These are phyloP conservation scores for Chamaea fasciata DNA, from an alignment of 2,113 vertebrate genomes.

Conservation along the genomic window DNA sequence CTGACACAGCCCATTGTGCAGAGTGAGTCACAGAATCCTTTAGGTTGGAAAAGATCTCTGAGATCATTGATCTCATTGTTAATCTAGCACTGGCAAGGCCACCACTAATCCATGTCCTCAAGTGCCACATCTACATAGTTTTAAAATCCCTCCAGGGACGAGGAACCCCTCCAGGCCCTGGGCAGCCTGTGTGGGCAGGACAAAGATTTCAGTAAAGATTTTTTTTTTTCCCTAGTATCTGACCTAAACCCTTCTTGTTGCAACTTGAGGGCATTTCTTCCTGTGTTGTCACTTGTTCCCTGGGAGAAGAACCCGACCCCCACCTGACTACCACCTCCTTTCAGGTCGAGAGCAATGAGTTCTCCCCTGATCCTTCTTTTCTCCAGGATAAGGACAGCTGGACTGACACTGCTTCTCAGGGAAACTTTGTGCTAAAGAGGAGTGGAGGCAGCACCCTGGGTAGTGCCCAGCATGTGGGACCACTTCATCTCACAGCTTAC, in stretches of 20 bases:
- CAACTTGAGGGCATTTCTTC: background rate
- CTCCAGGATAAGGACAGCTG: background rate
- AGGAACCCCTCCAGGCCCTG: background rate
- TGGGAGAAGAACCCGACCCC: rapidly evolving
- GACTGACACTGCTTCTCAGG: background rate
- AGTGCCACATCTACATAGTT: background rate
- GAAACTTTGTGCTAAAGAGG: background rate
- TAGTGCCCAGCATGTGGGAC: background rate
- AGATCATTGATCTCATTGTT: background rate
- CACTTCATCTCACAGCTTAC: background rate
- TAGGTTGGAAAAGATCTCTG: background rate
- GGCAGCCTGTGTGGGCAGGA: no score
- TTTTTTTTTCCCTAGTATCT: background rate
- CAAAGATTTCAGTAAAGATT: background rate
- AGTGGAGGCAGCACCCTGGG: background rate
- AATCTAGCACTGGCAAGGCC: background rate
- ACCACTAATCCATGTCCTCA: background rate
- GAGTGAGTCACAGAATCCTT: background rate
- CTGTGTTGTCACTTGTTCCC: background rate
- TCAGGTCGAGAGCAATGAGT: background rate
- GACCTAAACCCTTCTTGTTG: background rate
- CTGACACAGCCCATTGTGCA: background rate
- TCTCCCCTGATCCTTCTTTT: background rate
- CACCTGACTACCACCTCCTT: background rate
- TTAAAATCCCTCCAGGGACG: background rate